These are phyloP conservation scores for Crenichthys baileyi DNA, from an alignment of 2,797 vertebrate species.

Conservation along the genomic window DNA sequence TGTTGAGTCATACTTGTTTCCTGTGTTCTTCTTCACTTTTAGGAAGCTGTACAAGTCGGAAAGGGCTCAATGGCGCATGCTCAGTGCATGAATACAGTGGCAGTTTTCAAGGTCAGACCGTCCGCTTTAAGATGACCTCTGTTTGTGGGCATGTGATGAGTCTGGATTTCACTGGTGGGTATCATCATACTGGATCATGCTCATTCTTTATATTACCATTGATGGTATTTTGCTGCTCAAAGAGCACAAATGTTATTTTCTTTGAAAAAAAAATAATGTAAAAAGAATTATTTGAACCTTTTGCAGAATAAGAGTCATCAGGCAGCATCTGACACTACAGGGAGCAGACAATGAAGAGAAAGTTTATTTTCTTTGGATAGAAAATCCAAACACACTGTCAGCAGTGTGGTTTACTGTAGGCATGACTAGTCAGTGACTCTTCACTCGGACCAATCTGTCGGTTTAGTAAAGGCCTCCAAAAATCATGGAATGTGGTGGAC, in stretches of 20 bases:
- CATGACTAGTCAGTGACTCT: too few relatives aligned
- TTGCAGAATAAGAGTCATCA: not conserved
- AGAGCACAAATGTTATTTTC: not conserved
- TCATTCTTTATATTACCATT: not conserved
- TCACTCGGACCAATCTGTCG: too few relatives aligned
- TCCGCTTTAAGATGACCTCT: constrained; percentile 95
- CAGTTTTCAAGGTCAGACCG: constrained; percentile 86
- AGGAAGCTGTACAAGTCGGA: constrained; percentile 90
- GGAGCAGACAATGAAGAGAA: not conserved
- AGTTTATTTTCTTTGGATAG: not conserved
- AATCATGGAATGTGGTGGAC: too few relatives aligned
- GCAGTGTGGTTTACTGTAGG: too few relatives aligned
- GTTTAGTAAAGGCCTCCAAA: too few relatives aligned
- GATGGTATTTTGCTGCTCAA: not conserved
- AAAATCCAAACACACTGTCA: not conserved
- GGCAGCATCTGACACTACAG: not conserved
- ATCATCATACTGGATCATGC: not conserved
- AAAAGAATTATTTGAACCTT: not conserved
- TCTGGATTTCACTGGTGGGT: constrained; percentile 93
- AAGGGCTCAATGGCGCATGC: constrained; percentile 92
- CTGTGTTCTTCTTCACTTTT: constrained; percentile 17
- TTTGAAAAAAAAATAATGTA: not conserved
- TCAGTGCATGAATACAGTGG: constrained; percentile 92
- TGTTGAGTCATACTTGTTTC: not conserved
- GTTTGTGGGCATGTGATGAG: constrained; percentile 99